These are phyloP conservation scores for Kryptolebias ocellatus DNA, from an alignment of 2,797 vertebrate species.

Conservation along the genomic window DNA sequence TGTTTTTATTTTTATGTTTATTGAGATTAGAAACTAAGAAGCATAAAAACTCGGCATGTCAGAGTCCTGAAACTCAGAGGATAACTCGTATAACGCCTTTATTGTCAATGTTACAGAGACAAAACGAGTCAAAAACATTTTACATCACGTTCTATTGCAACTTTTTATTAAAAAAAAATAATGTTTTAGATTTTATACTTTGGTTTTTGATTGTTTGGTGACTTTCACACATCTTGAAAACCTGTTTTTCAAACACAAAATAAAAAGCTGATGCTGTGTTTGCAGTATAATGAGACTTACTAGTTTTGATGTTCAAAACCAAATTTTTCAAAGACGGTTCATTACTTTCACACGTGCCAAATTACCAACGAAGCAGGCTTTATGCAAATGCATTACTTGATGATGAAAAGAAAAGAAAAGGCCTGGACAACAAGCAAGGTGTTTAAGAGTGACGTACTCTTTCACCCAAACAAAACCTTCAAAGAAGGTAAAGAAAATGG, in stretches of 20 bases:
- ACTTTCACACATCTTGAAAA: background rate
- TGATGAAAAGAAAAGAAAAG: background rate
- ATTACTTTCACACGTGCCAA: background rate
- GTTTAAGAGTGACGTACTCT: background rate
- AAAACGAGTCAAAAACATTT: background rate
- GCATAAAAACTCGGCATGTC: background rate
- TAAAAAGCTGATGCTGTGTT: background rate
- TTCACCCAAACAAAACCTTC: background rate
- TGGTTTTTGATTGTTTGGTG: background rate
- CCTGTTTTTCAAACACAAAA: background rate
- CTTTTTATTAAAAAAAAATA: background rate
- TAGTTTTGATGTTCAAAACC: background rate
- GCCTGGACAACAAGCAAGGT: background rate
- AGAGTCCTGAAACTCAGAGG: background rate
- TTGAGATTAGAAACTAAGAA: background rate
- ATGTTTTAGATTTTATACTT: background rate
- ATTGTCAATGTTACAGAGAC: background rate
- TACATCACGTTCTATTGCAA: background rate
- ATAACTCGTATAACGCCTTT: background rate
- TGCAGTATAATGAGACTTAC: background rate
- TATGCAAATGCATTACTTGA: background rate
- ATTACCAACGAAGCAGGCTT: background rate
- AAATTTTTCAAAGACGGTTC: background rate
- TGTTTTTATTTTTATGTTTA: background rate
- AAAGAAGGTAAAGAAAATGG: background rate